These are phyloP conservation scores for Tanaodytes sp. DNA, from an alignment of 2,888 invertebrate species.

Conservation along the genomic window DNA sequence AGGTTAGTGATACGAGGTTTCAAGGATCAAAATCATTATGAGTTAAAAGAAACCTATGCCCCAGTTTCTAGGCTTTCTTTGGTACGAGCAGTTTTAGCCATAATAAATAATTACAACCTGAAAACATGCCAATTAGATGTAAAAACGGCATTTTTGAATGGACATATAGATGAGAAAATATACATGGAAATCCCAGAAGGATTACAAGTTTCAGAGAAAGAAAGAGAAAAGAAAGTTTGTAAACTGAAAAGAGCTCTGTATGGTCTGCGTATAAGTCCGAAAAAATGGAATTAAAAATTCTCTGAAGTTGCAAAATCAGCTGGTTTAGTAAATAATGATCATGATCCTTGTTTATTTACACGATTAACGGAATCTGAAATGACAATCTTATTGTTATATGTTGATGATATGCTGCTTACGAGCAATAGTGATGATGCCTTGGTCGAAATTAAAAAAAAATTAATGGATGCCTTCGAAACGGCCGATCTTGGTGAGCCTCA, in stretches of 20 bases:
- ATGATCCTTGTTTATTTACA: not conserved
- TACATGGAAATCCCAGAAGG: constrained; percentile 13
- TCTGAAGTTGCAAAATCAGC: not conserved
- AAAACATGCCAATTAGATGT: constrained; percentile 8
- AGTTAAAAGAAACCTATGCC: constrained; percentile 14
- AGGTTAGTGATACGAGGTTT: not conserved
- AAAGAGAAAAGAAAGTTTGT: not conserved
- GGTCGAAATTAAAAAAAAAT: not conserved
- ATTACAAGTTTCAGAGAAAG: not conserved
- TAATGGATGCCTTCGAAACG: not conserved
- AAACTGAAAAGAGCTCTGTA: not conserved
- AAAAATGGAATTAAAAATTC: not conserved
- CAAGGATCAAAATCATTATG: constrained; percentile 2
- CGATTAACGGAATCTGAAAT: not conserved
- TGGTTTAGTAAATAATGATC: not conserved
- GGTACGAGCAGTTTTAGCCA: constrained; percentile 1
- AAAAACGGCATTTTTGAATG: no score
- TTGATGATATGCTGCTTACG: not conserved
- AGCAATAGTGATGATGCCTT: not conserved
- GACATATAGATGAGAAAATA: constrained; percentile 8
- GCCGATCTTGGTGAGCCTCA: not conserved
- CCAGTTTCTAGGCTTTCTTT: constrained; percentile 1
- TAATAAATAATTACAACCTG: constrained; percentile 8
- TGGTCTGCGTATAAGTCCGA: not conserved
- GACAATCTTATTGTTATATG: not conserved